A percentile compares a stretch with the other conserved stretches of the same genome.
Conservation (phyloP, 2,797 vertebrate genomes). For the Pampus argenteus region DNA sequence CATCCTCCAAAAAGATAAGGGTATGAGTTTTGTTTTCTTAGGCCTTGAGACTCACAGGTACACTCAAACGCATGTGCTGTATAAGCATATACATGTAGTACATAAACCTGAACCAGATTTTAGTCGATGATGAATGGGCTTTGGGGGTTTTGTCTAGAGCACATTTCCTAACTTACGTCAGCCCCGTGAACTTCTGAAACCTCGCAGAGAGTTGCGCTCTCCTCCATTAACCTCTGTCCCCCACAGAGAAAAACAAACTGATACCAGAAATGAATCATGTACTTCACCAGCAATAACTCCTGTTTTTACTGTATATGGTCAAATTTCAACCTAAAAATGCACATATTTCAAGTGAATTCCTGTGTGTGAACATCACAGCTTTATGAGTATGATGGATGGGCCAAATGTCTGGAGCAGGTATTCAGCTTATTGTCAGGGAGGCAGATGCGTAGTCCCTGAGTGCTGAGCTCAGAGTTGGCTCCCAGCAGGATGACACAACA, state of each 20-base stretch:
- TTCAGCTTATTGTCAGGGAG: conserved; percentile 53
- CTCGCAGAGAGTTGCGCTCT: background rate
- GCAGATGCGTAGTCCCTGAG: conserved; percentile 72
- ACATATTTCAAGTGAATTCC: conserved; percentile 53
- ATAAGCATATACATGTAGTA: background rate
- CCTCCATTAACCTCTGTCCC: background rate
- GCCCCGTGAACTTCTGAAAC: conserved; percentile 21
- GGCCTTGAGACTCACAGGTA: background rate
- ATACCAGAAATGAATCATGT: conserved; percentile 37
- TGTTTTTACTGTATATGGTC: conserved; percentile 21
- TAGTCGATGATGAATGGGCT: conserved; percentile 7
- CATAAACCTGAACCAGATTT: conserved; percentile 7
- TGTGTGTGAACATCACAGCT: conserved; percentile 43
- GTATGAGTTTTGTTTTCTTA: background rate
- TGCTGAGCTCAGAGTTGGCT: conserved; percentile 70
- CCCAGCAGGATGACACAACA: conserved; percentile 63
- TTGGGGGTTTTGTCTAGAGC: conserved; percentile 33
- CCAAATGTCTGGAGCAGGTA: conserved; percentile 55
- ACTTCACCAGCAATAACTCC: conserved; percentile 29
- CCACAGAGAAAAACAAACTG: conserved; percentile 20
- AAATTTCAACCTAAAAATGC: conserved; percentile 25
- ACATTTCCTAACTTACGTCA: conserved; percentile 15
- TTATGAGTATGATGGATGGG: conserved; percentile 41
- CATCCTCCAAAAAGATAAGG: background rate
- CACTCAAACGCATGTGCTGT: background rate